These are phyloP conservation scores for Brachyalestes nurse DNA, from an alignment of 2,797 vertebrate genomes.

Conservation along the genomic window DNA sequence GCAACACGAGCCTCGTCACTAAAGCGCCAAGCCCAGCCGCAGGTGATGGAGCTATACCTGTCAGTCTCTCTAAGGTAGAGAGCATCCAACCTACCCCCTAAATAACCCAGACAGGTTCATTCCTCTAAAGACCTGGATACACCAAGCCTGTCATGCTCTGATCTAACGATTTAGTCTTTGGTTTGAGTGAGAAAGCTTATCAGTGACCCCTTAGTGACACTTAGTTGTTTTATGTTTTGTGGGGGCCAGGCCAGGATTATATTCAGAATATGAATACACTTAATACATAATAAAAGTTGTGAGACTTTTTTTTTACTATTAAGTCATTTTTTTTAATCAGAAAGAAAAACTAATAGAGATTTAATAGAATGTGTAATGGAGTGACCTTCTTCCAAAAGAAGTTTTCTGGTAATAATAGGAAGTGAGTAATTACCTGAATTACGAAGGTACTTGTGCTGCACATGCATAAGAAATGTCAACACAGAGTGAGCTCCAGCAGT, in stretches of 20 bases:
- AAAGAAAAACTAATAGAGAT: too few species aligned
- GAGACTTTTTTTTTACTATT: too few species aligned
- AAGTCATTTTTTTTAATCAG: too few species aligned
- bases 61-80: conserved; percentile 86
- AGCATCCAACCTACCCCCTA: conserved; percentile 79
- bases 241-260: neutral
- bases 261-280: neutral
- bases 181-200: neutral
- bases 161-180: neutral
- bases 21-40: conserved; percentile 84
- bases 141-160: neutral
- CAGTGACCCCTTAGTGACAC: neutral
- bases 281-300: too few species aligned
- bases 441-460: too few species aligned
- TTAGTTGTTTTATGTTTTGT: neutral
- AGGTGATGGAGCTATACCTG: conserved; percentile 82
- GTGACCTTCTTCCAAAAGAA: too few species aligned
- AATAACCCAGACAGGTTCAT: neutral
- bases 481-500: too few species aligned
- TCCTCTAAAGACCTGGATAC: conserved; percentile 24
- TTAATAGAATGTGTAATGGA: too few species aligned
- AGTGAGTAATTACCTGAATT: too few species aligned
- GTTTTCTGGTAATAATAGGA: too few species aligned
- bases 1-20: conserved; percentile 79
- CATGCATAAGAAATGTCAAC: too few species aligned